A percentile compares a stretch with the other conserved stretches of the same genome.
These are phyloP conservation scores for Chrysolina oricalcia DNA, from an alignment of 2,888 invertebrate genomes.

Conservation along the genomic window DNA sequence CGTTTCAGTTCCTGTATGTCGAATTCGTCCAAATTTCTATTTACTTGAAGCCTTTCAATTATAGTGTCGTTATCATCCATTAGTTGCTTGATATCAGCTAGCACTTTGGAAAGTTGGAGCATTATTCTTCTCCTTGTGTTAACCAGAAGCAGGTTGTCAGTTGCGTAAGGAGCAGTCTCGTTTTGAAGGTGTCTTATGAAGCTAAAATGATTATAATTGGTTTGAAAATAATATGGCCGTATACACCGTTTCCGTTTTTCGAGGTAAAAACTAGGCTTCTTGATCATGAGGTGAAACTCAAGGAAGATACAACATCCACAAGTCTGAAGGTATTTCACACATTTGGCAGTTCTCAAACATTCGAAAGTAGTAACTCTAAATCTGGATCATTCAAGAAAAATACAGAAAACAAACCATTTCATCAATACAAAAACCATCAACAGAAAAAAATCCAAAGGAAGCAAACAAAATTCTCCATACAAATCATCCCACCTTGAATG, in stretches of 20 bases:
- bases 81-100: conserved; percentile 65
- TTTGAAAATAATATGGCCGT: background rate
- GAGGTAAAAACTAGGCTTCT: too few species aligned
- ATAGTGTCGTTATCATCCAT: conserved; percentile 63
- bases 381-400: too few species aligned
- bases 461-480: too few species aligned
- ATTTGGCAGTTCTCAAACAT: too few species aligned
- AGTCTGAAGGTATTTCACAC: too few species aligned
- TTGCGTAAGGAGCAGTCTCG: conserved; percentile 60
- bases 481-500: too few species aligned
- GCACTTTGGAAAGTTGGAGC: conserved; percentile 62
- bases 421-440: too few species aligned
- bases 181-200: conserved; percentile 59
- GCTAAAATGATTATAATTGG: conserved; percentile 47
- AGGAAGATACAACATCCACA: too few species aligned
- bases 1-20: conserved; percentile 58
- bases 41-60: conserved; percentile 57
- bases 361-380: too few species aligned
- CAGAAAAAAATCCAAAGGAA: too few species aligned
- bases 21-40: conserved; percentile 51
- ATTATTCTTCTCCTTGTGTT: conserved; percentile 64
- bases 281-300: too few species aligned
- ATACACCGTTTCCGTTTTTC: background rate
- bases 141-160: conserved; percentile 59
- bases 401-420: too few species aligned